These are phyloP conservation scores for Manduca sexta DNA, from an alignment of 1,140 invertebrate species.

Conservation along the genomic window DNA sequence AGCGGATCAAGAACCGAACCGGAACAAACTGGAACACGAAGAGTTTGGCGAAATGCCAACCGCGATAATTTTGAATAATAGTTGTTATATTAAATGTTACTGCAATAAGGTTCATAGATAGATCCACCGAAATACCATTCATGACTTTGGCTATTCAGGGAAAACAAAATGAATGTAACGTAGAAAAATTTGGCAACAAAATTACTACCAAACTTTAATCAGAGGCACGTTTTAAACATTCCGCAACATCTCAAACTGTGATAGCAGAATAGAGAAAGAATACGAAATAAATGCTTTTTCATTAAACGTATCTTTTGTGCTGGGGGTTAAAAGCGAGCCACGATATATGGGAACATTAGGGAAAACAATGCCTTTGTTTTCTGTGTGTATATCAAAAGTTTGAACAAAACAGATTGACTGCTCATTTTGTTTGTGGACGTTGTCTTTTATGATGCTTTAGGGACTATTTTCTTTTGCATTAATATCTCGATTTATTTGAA, in stretches of 20 bases:
- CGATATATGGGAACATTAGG: constrained; percentile 54
- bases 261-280: constrained; percentile 32
- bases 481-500: too few species aligned
- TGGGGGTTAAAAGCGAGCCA: constrained; percentile 38
- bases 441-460: too few species aligned
- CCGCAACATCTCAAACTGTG: constrained; percentile 19
- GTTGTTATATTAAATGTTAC: too few species aligned
- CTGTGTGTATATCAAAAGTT: constrained; percentile 31
- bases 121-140: too few species aligned
- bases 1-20: too few species aligned
- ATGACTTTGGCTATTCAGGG: too few species aligned
- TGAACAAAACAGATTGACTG: constrained; percentile 34
- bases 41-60: too few species aligned
- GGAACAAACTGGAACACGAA: too few species aligned
- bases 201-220: constrained; percentile 2
- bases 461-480: too few species aligned
- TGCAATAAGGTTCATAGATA: too few species aligned
- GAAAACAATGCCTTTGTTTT: constrained; percentile 50
- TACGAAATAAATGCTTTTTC: constrained; percentile 53
- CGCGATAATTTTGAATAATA: too few species aligned
- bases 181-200: constrained; percentile 1
- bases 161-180: not conserved
- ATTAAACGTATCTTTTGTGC: constrained; percentile 46
- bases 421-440: constrained; percentile 10
- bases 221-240: constrained; percentile 1